Percentiles rank a stretch among this genome's conserved stretches.
phyloP scores from a whole-genome alignment of 2,888 invertebrate genomes.

The Seira ritae region DNA sequence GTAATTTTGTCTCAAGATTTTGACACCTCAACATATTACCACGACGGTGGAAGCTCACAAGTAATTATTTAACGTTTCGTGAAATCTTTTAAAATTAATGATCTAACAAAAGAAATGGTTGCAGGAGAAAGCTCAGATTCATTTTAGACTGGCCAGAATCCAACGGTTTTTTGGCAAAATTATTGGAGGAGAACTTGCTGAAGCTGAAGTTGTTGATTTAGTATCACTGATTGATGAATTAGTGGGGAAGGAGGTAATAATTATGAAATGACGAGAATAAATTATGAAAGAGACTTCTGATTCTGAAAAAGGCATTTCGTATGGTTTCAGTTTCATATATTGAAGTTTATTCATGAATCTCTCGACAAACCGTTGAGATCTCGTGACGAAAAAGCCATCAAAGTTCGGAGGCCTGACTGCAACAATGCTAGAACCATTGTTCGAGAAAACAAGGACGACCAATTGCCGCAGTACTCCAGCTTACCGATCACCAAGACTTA shows the following conservation, averaged over 20 bases:
- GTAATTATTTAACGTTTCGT: constrained; percentile 2
- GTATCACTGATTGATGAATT: too few relatives aligned
- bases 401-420: constrained; percentile 40
- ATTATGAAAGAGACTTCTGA: too few relatives aligned
- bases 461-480: constrained; percentile 6
- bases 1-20: constrained; percentile 13
- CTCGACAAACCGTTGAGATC: too few relatives aligned
- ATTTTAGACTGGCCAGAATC: constrained; percentile 10
- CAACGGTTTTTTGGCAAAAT: constrained; percentile 2
- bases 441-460: constrained; percentile 15
- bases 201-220: too few relatives aligned
- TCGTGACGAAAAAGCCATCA: too few relatives aligned
- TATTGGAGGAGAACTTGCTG: too few relatives aligned
- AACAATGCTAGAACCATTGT: constrained; percentile 57
- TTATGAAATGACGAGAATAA: too few relatives aligned
- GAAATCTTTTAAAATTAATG: too few relatives aligned
- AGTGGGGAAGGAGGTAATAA: too few relatives aligned
- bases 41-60: not conserved
- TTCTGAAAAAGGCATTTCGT: too few relatives aligned
- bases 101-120: not conserved
- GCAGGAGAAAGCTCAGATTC: not conserved
- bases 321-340: too few relatives aligned
- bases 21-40: not conserved
- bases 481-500: constrained; percentile 44
- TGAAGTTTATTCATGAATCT: too few relatives aligned